Conservation (phyloP, 2,113 vertebrate genomes). For the Motacilla tschutschensis region DNA sequence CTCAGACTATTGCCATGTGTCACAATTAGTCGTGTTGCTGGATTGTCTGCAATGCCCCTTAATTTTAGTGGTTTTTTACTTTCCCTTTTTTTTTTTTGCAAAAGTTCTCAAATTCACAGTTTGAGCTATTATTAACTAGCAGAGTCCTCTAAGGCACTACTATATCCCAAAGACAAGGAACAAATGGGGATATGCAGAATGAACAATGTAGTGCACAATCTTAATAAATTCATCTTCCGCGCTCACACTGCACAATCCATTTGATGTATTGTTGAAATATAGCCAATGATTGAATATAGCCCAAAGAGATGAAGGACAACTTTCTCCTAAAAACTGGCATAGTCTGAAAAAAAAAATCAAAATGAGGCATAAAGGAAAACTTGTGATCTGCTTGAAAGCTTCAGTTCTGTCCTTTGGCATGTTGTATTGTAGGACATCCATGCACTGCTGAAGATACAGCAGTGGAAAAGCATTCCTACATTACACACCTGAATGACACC, state of each 20-base stretch:
- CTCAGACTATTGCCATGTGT: not conserved
- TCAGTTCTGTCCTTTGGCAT: not conserved
- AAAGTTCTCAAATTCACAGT: not conserved
- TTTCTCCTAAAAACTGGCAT: not conserved
- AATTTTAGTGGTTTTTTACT: not conserved
- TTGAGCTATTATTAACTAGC: not conserved
- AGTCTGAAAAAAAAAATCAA: not conserved
- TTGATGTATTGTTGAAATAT: not conserved
- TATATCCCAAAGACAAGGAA: not conserved
- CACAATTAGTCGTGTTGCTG: not conserved
- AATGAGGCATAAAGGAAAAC: not conserved
- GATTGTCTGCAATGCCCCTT: not conserved
- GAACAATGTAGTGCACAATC: not conserved
- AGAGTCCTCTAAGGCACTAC: not conserved
- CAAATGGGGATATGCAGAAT: not conserved
- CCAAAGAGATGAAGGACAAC: not conserved
- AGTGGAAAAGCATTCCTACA: not conserved
- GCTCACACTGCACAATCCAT: not conserved
- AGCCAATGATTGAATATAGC: not conserved
- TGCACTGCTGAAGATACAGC: not conserved
- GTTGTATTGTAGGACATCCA: not conserved
- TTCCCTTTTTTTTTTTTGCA: not conserved
- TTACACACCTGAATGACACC: not conserved
- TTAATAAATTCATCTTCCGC: not conserved
- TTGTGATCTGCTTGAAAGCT: not conserved